A percentile compares a stretch with the other conserved stretches of the same genome.
phyloP scores from a whole-genome alignment of 2,888 invertebrate species.

The Dicycla oo region DNA sequence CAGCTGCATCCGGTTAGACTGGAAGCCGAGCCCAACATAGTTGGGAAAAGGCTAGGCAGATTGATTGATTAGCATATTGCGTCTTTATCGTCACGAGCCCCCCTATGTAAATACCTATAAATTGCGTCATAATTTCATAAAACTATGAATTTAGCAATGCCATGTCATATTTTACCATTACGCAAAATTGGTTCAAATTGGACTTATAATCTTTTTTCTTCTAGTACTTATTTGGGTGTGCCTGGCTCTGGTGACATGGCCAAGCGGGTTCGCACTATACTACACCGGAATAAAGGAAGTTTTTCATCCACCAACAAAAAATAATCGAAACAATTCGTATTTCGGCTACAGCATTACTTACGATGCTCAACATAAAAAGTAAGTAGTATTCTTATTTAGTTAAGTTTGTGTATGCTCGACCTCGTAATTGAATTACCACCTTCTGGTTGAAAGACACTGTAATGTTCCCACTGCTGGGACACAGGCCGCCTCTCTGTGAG shows the following conservation, averaged over 20 bases:
- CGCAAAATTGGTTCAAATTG: neutral
- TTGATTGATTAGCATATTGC: too few relatives aligned
- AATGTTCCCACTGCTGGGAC: too few relatives aligned
- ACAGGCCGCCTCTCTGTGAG: too few relatives aligned
- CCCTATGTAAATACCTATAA: too few relatives aligned
- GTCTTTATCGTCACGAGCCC: too few relatives aligned
- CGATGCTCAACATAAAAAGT: slow-evolving; percentile 26
- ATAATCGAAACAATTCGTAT: slow-evolving; percentile 56
- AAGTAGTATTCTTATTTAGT: slow-evolving; percentile 4
- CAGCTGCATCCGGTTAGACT: too few relatives aligned
- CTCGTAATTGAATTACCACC: neutral
- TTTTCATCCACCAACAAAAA: slow-evolving; percentile 35
- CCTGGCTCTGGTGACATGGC: slow-evolving; percentile 16
- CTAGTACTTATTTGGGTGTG: slow-evolving; percentile 34
- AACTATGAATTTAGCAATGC: neutral
- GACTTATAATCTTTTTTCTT: neutral
- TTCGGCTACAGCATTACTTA: slow-evolving; percentile 78
- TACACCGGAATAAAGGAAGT: slow-evolving; percentile 55
- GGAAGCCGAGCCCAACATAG: too few relatives aligned
- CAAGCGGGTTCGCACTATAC: slow-evolving; percentile 51
- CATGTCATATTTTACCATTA: neutral
- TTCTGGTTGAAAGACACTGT: too few relatives aligned
- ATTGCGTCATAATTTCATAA: too few relatives aligned
- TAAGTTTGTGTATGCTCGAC: neutral
- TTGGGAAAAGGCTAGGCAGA: too few relatives aligned